These are phyloP conservation scores for Miltochrista miniata DNA, from an alignment of 2,888 invertebrate species.

Conservation along the genomic window DNA sequence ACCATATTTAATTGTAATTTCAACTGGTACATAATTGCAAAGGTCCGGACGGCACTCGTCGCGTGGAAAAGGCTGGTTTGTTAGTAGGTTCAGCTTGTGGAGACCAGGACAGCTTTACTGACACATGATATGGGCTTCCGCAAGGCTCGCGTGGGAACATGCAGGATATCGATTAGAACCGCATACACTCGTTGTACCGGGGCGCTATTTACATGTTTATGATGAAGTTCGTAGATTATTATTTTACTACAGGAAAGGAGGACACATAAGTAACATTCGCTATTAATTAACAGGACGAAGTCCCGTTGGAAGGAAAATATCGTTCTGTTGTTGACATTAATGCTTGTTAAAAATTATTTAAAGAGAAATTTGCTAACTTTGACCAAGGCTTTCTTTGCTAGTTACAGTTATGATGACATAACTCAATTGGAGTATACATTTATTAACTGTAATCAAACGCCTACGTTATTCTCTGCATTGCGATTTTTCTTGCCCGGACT, in stretches of 20 bases:
- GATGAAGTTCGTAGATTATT: too few relatives aligned
- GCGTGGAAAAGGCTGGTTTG: constrained; percentile 34
- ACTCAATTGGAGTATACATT: constrained; percentile 13
- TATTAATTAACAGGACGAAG: not conserved
- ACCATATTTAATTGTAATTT: constrained; percentile 23
- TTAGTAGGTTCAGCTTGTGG: constrained; percentile 22
- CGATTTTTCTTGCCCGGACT: constrained; percentile 8
- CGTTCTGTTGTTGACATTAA: too few relatives aligned
- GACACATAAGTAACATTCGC: not conserved
- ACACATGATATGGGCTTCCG: constrained; percentile 58
- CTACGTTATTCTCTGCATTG: constrained; percentile 7
- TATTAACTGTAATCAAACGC: constrained; percentile 6
- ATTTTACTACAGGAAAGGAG: not conserved
- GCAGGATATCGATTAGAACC: constrained; percentile 51
- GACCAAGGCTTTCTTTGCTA: not conserved
- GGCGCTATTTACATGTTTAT: constrained; percentile 22
- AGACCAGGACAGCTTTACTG: constrained; percentile 33
- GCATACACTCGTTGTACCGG: constrained; percentile 19
- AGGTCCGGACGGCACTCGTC: constrained; percentile 20
- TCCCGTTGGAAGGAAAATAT: too few relatives aligned
- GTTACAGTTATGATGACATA: constrained; percentile 2
- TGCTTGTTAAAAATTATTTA: too few relatives aligned
- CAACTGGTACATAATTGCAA: constrained; percentile 21
- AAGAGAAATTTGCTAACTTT: too few relatives aligned
- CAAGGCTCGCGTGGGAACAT: constrained; percentile 53